Evolutionary conservation across 2,888 invertebrate genomes (phyloP).

Genomic region (Gisinianus flammeolus): DNA sequence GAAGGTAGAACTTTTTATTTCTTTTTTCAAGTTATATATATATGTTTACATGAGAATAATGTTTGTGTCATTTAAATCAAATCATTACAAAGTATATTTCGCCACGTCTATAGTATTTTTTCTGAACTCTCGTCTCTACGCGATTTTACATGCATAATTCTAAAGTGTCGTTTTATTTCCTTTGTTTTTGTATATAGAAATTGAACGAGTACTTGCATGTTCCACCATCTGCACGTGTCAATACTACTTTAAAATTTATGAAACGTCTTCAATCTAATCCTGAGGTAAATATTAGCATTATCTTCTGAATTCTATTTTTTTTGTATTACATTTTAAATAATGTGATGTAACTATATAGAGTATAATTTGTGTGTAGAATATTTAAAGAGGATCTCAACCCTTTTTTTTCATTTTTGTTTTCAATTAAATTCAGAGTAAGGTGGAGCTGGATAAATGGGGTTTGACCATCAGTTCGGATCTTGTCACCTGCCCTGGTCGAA

Average conservation of each 20-base stretch:
- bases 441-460: constrained; percentile 14
- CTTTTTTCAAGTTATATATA: no score
- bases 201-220: constrained; percentile 70
- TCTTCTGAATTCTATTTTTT: neutral
- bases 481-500: constrained; percentile 67
- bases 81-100: no score
- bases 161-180: neutral
- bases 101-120: no score
- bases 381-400: no score
- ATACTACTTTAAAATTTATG: constrained; percentile 70
- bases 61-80: no score
- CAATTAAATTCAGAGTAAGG: neutral
- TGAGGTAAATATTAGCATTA: constrained; percentile 61
- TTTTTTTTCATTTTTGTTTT: neutral
- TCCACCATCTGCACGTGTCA: constrained; percentile 76
- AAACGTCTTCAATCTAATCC: constrained; percentile 60
- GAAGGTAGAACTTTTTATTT: constrained; percentile 66
- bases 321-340: neutral
- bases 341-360: neutral
- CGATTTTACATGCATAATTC: neutral
- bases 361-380: no score
- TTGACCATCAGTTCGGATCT: neutral
- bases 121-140: neutral
- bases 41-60: no score
- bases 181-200: neutral